A percentile compares a stretch with the other conserved stretches of the same genome.
Conservation (phyloP, 2,888 invertebrate genomes). For the Oscheius sp. region DNA sequence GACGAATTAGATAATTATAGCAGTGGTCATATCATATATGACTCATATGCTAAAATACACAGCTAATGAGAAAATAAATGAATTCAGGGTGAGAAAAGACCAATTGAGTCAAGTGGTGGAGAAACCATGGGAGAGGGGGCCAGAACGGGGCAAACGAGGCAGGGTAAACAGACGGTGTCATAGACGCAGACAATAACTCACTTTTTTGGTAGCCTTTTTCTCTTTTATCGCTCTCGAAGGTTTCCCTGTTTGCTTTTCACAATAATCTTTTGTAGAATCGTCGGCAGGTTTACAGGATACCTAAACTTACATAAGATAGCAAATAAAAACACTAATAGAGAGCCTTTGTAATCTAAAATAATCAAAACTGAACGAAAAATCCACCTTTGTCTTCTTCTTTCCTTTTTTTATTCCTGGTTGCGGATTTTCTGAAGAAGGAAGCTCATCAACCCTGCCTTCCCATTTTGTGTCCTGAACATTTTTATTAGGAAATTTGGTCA, state of each 20-base stretch:
- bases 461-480: too few relatives aligned
- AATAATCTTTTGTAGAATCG: background rate
- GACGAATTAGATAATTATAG: too few relatives aligned
- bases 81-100: background rate
- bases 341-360: too few relatives aligned
- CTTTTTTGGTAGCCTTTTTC: background rate
- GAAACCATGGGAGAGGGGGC: conserved; percentile 7
- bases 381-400: background rate
- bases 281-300: too few relatives aligned
- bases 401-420: background rate
- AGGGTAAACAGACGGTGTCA: conserved; percentile 7
- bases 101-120: conserved; percentile 11
- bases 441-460: too few relatives aligned
- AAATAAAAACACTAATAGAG: too few relatives aligned
- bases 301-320: too few relatives aligned
- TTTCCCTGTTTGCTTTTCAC: background rate
- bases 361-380: too few relatives aligned
- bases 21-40: too few relatives aligned
- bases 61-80: background rate
- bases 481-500: too few relatives aligned
- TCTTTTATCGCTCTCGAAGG: background rate
- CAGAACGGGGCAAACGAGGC: conserved; percentile 3
- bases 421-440: background rate
- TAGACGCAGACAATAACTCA: conserved; percentile 13
- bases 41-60: too few relatives aligned